phyloP scores from a whole-genome alignment of 2,113 vertebrate species.

The Triplophysa dalaica region DNA sequence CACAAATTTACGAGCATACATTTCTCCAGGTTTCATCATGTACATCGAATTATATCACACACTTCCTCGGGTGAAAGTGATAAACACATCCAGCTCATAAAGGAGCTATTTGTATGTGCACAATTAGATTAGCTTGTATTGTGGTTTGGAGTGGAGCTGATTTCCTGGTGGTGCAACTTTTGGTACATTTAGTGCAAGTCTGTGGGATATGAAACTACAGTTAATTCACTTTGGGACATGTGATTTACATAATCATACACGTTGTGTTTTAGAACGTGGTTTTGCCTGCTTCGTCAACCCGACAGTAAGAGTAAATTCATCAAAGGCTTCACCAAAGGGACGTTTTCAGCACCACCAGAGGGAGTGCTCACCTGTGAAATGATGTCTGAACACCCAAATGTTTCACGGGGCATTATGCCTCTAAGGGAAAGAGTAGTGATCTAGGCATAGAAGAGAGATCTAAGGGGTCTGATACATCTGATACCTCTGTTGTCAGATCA shows the following conservation, averaged over 20 bases:
- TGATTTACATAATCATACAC: constrained; percentile 9
- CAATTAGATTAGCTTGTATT: not conserved
- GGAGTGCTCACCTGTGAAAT: constrained; percentile 55
- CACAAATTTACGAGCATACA: constrained; percentile 22
- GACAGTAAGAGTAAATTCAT: not conserved
- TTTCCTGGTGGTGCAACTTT: constrained; percentile 2
- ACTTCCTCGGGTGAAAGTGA: constrained; percentile 21
- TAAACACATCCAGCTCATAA: constrained; percentile 25
- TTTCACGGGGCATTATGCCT: not conserved
- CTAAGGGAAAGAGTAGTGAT: constrained; percentile 1
- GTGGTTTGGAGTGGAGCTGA: not conserved
- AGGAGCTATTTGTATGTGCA: constrained; percentile 19
- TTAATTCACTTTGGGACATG: constrained; percentile 16
- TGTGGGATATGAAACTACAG: constrained; percentile 6
- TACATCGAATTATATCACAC: constrained; percentile 24
- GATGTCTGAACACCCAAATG: constrained; percentile 15
- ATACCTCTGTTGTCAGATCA: constrained; percentile 31
- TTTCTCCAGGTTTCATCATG: constrained; percentile 54
- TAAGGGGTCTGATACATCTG: constrained; percentile 20
- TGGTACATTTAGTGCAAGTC: not conserved
- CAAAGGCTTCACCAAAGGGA: not conserved
- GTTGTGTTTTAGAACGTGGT: constrained; percentile 9
- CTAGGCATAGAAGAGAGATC: constrained; percentile 21
- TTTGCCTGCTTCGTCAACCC: constrained; percentile 5
- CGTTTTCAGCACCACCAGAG: constrained; percentile 53